These are phyloP conservation scores for Papilio helenus DNA, from an alignment of 1,140 invertebrate species.

Conservation along the genomic window DNA sequence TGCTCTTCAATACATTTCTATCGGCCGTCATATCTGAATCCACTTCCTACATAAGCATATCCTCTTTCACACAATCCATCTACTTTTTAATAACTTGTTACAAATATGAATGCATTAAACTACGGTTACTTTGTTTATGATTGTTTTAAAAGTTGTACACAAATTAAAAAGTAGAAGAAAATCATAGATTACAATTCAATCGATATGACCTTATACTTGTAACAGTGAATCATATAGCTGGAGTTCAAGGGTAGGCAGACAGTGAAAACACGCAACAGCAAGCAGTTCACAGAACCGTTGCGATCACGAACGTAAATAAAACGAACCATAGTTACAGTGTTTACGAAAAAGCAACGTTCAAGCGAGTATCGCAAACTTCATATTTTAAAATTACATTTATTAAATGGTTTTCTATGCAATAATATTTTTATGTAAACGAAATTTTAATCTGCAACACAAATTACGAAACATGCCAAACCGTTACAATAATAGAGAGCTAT, in stretches of 20 bases:
- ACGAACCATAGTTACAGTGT: constrained; percentile 11
- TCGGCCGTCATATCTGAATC: no score
- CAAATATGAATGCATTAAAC: no score
- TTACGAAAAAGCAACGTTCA: constrained; percentile 6
- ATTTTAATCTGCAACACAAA: not conserved
- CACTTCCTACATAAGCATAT: no score
- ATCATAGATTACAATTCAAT: not conserved
- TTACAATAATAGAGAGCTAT: no score
- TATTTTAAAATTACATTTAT: not conserved
- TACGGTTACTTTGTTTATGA: no score
- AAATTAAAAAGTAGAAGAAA: not conserved
- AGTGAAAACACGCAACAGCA: not conserved
- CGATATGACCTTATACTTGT: constrained; percentile 12
- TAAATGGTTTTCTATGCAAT: not conserved
- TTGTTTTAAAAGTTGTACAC: not conserved
- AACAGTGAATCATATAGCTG: constrained; percentile 23
- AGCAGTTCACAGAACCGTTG: constrained; percentile 7
- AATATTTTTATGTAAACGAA: not conserved
- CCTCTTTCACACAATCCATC: no score
- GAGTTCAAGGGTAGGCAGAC: constrained; percentile 28
- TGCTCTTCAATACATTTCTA: no score
- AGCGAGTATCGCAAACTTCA: not conserved
- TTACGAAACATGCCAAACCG: no score
- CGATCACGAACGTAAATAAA: constrained; percentile 32
- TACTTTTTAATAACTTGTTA: no score